Evolutionary conservation across 2,888 invertebrate species (phyloP), one percentile per base, ranked within the genome.

Genomic region (Mantis religiosa): DNA sequence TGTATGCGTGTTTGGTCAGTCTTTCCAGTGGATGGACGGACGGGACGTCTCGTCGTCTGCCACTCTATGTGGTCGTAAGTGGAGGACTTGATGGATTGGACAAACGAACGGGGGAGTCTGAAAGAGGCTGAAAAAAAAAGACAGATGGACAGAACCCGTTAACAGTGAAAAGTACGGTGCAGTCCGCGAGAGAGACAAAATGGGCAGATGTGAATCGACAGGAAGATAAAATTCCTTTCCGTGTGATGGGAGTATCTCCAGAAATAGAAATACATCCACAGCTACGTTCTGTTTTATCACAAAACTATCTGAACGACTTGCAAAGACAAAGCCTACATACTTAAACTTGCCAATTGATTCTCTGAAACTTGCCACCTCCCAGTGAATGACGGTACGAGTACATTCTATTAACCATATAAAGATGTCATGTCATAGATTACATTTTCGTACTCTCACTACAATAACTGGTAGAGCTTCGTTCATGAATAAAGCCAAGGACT

Each of bases 21-120:
- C 54, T 71, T 71, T 71, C 25, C 20, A 71, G 54, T 25, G 54
- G 54, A 71, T 71, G 54, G 54, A 71, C 15, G 54, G 54, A 71
- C 54, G 20, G 54, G 54, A 71, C 20, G 54, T 54, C 54, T 14
- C 54, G 54, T 54, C 54, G 54, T 71, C 54, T 71, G 54, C 54
- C 54, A 71, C 20, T 71, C 54, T 71, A 71, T 85, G 85, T 54
- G 85, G 85, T 85, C 54, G 85, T 85, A 85, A 85, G 85, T 85
- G 85, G 85, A 85, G 54, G 85, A 54, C 85, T 71, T 85, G 85
- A 85, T 85, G 85, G 85, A 85, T 85, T 85, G 85, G 85, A 28
- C 85, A 85, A 85, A 85, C 85, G 85, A 47, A 85, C 85, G 47
- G 54, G 27, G 41, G 47, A 27, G 47, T 9, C 85, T 27, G 47